Conservation (phyloP, 1,140 invertebrate genomes). For the Penaeus vannamei region DNA sequence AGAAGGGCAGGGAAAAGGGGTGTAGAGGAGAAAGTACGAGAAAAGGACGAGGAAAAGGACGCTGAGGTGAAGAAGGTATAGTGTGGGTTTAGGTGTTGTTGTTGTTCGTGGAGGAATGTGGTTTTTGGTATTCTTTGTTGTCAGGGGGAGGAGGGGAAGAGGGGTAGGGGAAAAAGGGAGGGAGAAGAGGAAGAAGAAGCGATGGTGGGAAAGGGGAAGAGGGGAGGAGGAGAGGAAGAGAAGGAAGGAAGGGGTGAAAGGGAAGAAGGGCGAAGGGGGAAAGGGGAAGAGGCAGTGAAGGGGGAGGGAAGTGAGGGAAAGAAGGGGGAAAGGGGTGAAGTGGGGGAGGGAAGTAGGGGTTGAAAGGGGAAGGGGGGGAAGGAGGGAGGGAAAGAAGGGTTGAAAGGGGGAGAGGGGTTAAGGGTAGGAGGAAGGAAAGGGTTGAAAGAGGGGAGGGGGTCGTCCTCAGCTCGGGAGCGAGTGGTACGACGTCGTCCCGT, state of each 20-base stretch:
- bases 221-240: background rate
- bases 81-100: background rate
- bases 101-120: background rate
- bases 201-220: background rate
- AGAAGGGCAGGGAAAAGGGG: no score
- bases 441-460: no score
- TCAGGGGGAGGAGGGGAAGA: background rate
- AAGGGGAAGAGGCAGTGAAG: background rate
- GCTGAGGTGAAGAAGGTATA: no score
- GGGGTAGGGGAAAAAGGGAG: background rate
- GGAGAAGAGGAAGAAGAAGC: background rate
- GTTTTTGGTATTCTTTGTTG: background rate
- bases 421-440: background rate
- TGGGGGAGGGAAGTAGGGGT: no score
- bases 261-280: background rate
- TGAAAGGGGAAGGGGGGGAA: background rate
- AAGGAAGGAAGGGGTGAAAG: background rate
- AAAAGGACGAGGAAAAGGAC: no score
- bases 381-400: background rate
- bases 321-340: background rate
- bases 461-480: no score
- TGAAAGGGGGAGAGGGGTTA: background rate
- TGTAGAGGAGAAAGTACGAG: no score
- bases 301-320: no score
- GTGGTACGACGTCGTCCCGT: no score